Percentiles rank a stretch among this genome's conserved stretches.
phyloP scores from a whole-genome alignment of 1,140 invertebrate genomes.

The Bombus confusus region DNA sequence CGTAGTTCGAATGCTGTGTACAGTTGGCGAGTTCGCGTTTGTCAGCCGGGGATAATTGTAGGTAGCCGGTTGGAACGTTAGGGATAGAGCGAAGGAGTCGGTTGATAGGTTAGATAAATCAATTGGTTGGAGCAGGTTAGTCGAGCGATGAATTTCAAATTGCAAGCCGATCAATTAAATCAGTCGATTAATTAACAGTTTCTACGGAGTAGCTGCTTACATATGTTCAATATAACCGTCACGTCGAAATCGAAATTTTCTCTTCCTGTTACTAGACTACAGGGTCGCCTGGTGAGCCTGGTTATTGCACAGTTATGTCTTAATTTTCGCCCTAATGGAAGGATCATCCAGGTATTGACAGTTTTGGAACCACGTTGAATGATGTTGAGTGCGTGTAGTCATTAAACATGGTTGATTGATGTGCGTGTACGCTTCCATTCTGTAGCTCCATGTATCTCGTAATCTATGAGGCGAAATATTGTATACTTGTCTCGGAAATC shows the following conservation, averaged over 20 bases:
- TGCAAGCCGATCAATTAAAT: slow-evolving; percentile 6
- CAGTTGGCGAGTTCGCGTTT: not conserved
- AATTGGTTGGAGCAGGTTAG: slow-evolving; percentile 12
- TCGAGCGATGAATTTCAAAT: not conserved
- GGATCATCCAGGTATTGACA: not conserved
- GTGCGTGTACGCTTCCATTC: not conserved
- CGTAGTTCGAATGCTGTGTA: not conserved
- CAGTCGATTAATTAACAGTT: not conserved
- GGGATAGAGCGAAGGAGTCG: not conserved
- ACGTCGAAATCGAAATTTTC: not conserved
- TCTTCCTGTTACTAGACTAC: not conserved
- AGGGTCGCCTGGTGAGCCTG: not conserved
- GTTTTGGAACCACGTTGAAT: not conserved
- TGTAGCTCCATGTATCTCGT: too few relatives aligned
- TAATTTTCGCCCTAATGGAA: not conserved
- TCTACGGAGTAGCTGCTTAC: not conserved
- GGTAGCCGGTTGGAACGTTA: not conserved
- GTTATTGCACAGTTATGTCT: not conserved
- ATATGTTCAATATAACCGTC: not conserved
- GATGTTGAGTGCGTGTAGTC: not conserved
- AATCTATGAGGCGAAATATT: too few relatives aligned
- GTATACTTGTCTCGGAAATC: too few relatives aligned
- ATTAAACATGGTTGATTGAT: not conserved
- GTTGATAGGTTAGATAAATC: slow-evolving; percentile 17
- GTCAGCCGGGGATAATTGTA: not conserved